These are phyloP conservation scores for Mesocentrotus franciscanus DNA, from an alignment of 53 echinoderm and acorn worm species.

Conservation along the genomic window DNA sequence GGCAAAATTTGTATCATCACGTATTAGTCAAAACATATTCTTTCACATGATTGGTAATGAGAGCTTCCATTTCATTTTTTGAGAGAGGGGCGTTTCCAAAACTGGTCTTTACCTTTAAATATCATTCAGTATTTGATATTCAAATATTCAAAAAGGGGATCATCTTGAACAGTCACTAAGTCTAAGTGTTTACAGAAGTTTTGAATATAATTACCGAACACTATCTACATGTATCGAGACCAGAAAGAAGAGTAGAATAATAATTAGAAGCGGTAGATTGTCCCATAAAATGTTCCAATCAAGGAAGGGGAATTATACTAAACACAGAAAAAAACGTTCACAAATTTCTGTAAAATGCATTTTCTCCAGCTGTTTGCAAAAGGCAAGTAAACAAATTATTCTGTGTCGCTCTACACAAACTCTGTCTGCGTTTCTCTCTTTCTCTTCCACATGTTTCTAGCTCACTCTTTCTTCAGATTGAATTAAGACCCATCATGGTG, in stretches of 20 bases:
- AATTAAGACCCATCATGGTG: conserved; percentile 30
- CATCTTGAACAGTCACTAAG: too few species aligned
- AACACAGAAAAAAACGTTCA: not conserved
- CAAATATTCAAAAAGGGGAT: too few species aligned
- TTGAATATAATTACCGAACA: too few species aligned
- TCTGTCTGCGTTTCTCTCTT: not conserved
- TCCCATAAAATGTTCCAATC: not conserved
- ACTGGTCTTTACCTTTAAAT: too few species aligned
- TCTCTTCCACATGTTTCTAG: conserved; percentile 14
- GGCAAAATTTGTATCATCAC: too few species aligned
- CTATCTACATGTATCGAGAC: not conserved
- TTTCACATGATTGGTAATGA: too few species aligned
- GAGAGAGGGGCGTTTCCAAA: too few species aligned
- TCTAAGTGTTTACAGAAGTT: too few species aligned
- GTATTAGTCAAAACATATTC: too few species aligned
- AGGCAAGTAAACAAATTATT: conserved; percentile 36
- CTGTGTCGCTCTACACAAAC: not conserved
- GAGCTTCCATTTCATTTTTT: too few species aligned
- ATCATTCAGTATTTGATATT: too few species aligned
- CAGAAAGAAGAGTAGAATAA: not conserved
- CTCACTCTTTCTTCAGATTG: not conserved
- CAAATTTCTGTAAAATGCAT: conserved; percentile 8
- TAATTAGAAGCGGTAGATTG: not conserved
- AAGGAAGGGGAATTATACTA: not conserved
- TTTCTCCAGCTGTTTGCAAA: conserved; percentile 5